Base-by-base conservation (phyloP, 2,888 invertebrate genomes). In the Augochlorella aurata region DNA sequence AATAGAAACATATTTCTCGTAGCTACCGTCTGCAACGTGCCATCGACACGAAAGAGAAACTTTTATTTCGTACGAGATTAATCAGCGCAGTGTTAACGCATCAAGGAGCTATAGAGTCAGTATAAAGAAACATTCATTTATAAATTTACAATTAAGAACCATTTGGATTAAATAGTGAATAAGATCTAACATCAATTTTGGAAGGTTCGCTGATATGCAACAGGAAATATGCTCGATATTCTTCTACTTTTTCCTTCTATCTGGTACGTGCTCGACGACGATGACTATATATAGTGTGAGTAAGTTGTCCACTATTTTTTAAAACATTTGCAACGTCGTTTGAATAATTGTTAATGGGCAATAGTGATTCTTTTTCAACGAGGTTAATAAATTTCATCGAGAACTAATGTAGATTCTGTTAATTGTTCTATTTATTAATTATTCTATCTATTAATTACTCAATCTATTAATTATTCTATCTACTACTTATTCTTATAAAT, bases 11-110 rank as follows among this genome's bases (percentile, higher is more conserved):
- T 54, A 12, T 18, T 10, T 9, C 18, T 63, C 18, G 63, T 63
- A 63, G 63, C 16, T 9, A 63, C 18, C 63, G 63, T 18, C 1
- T 63, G 24, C 38, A 18, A 38, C 18, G 29, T 2, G 29, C 63
- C 7, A 38, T 63, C 63, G 38, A 38, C 63, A 14, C 18, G 16
- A 38, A 63, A 9, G 29, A 38, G 8, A 18, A 38, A 16, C 29
- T 2, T 18, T 29, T 29, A 16, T 7, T 38, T 38, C 18, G 5
- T 50, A 10, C 8, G 29, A 65, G 38, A 65, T 10, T 73, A 18
- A 16, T 65, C n/a, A 38, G 38, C n/a, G 73, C 73, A 38, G 24
- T 63, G 18, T n/a, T 49, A n/a, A n/a, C n/a, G 8, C 63, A 65
- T 38, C 49, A 21, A 21, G 24, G 16, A 21, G 49, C 50, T 16